These are phyloP conservation scores for Neogobius melanostomus DNA, from an alignment of 2,113 vertebrate species.

Conservation along the genomic window DNA sequence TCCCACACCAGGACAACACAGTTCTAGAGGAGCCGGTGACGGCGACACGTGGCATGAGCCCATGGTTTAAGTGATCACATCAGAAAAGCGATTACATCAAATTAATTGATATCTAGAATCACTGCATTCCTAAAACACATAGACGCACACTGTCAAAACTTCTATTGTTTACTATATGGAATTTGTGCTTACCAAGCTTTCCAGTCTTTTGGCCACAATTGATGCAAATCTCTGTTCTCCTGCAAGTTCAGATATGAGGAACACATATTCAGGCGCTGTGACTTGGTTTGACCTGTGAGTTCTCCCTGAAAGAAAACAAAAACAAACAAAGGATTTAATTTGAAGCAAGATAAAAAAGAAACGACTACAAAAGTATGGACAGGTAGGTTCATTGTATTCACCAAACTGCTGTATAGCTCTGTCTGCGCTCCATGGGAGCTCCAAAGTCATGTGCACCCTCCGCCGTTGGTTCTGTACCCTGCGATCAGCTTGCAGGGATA, in stretches of 20 bases:
- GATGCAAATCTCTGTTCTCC: constrained; percentile 98
- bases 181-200: constrained; percentile 85
- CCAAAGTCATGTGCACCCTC: constrained; percentile 96
- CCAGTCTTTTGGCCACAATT: constrained; percentile 97
- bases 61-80: too few relatives aligned
- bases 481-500: constrained; percentile 95
- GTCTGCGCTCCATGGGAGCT: constrained; percentile 96
- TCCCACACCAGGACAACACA: too few relatives aligned
- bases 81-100: too few relatives aligned
- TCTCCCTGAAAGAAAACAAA: constrained; percentile 78
- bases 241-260: constrained; percentile 96
- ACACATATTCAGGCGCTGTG: constrained; percentile 96
- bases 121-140: too few relatives aligned
- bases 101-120: too few relatives aligned
- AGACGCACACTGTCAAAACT: too few relatives aligned
- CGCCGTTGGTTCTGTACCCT: constrained; percentile 94
- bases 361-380: neutral
- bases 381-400: constrained; percentile 55
- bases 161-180: neutral
- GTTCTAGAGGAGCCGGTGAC: too few relatives aligned
- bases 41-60: too few relatives aligned
- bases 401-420: constrained; percentile 98
- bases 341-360: neutral
- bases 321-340: neutral
- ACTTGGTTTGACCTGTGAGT: constrained; percentile 98